Conservation (phyloP, 2,797 vertebrate genomes). For the Sebastolobus altivelis region DNA sequence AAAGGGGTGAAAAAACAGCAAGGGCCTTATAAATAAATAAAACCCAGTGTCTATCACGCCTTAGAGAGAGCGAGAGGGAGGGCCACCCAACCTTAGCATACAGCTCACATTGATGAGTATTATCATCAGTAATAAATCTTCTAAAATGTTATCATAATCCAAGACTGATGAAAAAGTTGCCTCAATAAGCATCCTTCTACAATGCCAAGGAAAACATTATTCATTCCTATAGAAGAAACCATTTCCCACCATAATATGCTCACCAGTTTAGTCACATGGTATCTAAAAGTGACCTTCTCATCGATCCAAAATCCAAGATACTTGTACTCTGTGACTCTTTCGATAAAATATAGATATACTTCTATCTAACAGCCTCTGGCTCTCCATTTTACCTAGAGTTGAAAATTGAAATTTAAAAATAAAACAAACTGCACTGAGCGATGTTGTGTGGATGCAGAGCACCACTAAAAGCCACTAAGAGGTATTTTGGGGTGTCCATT, state of each 20-base stretch:
- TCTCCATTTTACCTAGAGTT: constrained; percentile 37
- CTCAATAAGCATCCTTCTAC: not conserved
- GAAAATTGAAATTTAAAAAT: constrained; percentile 53
- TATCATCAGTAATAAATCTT: not conserved
- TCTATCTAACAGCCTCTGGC: constrained; percentile 11
- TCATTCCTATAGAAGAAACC: not conserved
- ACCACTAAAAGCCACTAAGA: constrained; percentile 47
- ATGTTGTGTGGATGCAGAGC: constrained; percentile 6
- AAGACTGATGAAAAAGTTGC: not conserved
- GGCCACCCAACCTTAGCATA: not conserved
- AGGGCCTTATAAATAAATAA: not conserved
- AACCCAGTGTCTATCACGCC: not conserved
- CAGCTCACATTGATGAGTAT: not conserved
- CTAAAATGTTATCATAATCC: not conserved
- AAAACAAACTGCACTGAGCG: not conserved
- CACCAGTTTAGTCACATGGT: not conserved
- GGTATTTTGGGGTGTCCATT: constrained; percentile 28
- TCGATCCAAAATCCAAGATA: not conserved
- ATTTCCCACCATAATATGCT: not conserved
- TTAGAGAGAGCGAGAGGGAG: not conserved
- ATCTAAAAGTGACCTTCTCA: not conserved
- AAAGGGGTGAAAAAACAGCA: not conserved
- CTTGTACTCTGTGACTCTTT: not conserved
- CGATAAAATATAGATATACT: not conserved
- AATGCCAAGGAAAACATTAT: not conserved